phyloP scores from a whole-genome alignment of 2,113 vertebrate species.

The Delphinapterus leucas region DNA sequence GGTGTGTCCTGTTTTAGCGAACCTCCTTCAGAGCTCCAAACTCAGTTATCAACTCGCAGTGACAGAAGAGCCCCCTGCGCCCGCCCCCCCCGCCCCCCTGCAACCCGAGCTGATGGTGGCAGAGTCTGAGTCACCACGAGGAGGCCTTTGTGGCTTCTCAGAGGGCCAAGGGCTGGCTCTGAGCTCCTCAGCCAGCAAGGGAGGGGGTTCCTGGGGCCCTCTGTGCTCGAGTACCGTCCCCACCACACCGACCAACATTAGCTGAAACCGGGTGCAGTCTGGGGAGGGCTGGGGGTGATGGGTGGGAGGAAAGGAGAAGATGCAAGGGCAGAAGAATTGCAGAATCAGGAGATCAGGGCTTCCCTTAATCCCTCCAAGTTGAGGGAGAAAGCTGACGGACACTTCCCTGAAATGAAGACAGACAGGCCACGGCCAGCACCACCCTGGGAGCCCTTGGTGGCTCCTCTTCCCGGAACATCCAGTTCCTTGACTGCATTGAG shows the following conservation, averaged over 20 bases:
- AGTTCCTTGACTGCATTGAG: background rate
- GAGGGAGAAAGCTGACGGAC: background rate
- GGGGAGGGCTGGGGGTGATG: background rate
- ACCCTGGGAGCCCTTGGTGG: too few species aligned
- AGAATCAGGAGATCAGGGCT: background rate
- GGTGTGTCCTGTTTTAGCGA: background rate
- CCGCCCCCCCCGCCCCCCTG: fast-evolving
- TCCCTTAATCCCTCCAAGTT: background rate
- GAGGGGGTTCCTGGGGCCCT: fast-evolving
- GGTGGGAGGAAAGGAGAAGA: background rate
- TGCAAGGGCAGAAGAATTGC: conserved; percentile 57
- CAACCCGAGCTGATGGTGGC: too few species aligned
- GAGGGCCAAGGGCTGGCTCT: background rate
- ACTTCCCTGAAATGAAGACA: background rate
- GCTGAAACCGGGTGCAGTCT: background rate
- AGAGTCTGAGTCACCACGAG: background rate
- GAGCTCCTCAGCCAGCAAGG: background rate
- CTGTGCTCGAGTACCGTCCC: fast-evolving
- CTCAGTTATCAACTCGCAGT: background rate
- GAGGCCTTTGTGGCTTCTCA: background rate
- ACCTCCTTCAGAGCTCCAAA: background rate
- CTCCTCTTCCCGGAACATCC: background rate
- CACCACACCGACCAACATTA: fast-evolving
- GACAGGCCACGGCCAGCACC: background rate
- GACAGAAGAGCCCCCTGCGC: background rate